Evolutionary conservation across 2,888 invertebrate species (phyloP).

Genomic region (Esperia sulphurella): DNA sequence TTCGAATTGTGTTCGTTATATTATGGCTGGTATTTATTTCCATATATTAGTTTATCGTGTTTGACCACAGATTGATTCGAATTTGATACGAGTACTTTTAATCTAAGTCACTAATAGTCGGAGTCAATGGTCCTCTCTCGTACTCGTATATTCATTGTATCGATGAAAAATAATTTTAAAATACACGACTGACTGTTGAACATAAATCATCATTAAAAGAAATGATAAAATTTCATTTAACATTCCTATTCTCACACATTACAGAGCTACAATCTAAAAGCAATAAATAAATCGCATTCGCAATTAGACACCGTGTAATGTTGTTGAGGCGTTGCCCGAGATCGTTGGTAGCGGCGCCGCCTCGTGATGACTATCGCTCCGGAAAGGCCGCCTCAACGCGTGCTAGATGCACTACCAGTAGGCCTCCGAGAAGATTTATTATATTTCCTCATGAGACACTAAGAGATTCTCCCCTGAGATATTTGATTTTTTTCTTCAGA

Average conservation of each 20-base stretch:
- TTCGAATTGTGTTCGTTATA: neutral
- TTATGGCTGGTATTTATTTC: no score
- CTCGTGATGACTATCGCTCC: slow-evolving; percentile 57
- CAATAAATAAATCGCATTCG: slow-evolving; percentile 53
- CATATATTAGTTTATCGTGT: no score
- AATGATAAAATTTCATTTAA: neutral
- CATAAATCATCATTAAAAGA: neutral
- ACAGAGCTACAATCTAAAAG: slow-evolving; percentile 17
- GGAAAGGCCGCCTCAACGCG: slow-evolving; percentile 54
- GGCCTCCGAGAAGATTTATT: neutral
- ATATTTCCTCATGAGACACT: neutral
- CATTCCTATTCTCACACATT: slow-evolving; percentile 5
- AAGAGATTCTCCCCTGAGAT: no score
- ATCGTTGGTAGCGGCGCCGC: slow-evolving; percentile 57
- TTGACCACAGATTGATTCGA: no score
- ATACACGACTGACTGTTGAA: no score
- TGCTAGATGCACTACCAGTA: slow-evolving; percentile 29
- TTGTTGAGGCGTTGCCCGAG: slow-evolving; percentile 48
- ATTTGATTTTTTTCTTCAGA: no score
- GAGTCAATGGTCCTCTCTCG: no score
- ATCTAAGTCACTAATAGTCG: no score
- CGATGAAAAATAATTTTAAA: neutral
- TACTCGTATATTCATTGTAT: neutral
- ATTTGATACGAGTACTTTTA: no score
- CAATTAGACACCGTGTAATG: slow-evolving; percentile 60